Base-by-base conservation (phyloP, 2,888 invertebrate genomes). In the Cetonia aurata region DNA sequence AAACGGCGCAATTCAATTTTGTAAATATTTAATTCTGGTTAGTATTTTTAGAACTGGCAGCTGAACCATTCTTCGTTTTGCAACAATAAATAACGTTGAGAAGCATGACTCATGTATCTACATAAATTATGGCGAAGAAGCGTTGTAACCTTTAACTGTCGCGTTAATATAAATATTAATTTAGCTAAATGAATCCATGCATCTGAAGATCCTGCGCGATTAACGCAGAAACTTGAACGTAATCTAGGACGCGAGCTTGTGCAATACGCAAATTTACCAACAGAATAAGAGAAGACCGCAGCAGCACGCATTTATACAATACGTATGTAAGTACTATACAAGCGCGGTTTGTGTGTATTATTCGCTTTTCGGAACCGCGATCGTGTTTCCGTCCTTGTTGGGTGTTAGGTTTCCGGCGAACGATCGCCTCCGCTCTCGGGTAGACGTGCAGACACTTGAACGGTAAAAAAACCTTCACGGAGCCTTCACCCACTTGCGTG, bases 401-500 rank as follows among this genome's bases (percentile, higher is more conserved):
- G 31, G 46, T 46, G 25, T n/a, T 31, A 8, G 13, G 44, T 60
- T 60, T 60, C 59, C 59, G 59, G 46, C 59, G 59, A 42, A 31
- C 17, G n/a, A 13, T 25, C 31, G 46, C 59, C 59, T 44, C 46
- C 59, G 62, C 48, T 50, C 10, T 13, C 31, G 6, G 62, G 37
- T 62, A 62, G 50, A 62, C 62, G 62, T 62, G 62, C 37, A 48
- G 62, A 50, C 50, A 62, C 62, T 62, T 62, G 50, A 48, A 37
- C 62, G 33, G 8, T 59, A 33, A 62, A 62, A 81, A 81, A 82
- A 80, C 82, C 82, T 81, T 81, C 81, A 76, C 76, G 76, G 80
- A 73, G 83, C 84, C 84, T 84, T 84, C 83, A 84, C 84, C 84
- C 78, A 84, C 81, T 83, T 84, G 81, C 48, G 68, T 76, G 75